phyloP scores from a whole-genome alignment of 2,888 invertebrate genomes.

The Hyppa rectilinea region DNA sequence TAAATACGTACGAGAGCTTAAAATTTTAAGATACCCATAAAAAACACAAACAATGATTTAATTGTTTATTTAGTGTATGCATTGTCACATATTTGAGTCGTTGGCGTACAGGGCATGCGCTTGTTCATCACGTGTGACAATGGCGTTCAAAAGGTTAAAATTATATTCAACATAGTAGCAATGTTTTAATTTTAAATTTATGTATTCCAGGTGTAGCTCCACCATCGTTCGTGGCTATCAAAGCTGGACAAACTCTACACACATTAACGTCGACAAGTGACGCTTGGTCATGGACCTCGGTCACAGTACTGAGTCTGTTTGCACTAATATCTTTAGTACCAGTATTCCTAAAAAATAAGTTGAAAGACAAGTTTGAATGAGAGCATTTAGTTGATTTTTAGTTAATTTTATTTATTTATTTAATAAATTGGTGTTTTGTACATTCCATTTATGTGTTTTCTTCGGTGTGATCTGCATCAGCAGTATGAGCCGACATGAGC shows the following conservation, averaged over 20 bases:
- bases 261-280: conserved; percentile 97
- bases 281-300: conserved; percentile 97
- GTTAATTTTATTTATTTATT: conserved; percentile 79
- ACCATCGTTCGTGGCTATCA: conserved; percentile 99
- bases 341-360: conserved; percentile 95
- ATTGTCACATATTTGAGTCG: no score
- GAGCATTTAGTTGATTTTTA: conserved; percentile 76
- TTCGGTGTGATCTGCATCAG: conserved; percentile 76
- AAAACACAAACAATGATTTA: no score
- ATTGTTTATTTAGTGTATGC: no score
- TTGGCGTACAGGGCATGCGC: no score
- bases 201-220: conserved; percentile 95
- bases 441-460: conserved; percentile 78
- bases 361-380: conserved; percentile 95
- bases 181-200: not conserved
- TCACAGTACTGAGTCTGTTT: conserved; percentile 94
- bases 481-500: conserved; percentile 94
- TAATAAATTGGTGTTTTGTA: conserved; percentile 81
- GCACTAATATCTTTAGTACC: conserved; percentile 96
- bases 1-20: no score
- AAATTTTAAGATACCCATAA: no score
- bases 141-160: no score
- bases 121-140: no score
- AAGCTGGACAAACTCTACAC: conserved; percentile 99
- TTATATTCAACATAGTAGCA: not conserved